Conservation (phyloP, 2,888 invertebrate species). For the Catocala nupta region DNA sequence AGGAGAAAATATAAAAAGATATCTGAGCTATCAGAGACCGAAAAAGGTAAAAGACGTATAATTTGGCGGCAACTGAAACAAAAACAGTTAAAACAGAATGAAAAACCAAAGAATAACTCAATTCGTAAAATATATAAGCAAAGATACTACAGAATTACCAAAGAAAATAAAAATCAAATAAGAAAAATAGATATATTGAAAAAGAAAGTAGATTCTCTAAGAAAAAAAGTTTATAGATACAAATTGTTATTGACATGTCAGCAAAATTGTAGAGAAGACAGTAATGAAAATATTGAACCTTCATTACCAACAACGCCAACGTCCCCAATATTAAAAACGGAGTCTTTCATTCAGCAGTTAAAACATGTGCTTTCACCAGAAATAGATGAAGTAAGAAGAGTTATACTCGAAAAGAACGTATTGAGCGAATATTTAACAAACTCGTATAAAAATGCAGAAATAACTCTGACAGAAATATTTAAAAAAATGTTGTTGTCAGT, state of each 20-base stretch:
- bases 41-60: slow-evolving; percentile 7
- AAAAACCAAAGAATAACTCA: neutral
- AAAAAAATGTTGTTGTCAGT: slow-evolving; percentile 8
- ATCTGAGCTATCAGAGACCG: slow-evolving; percentile 5
- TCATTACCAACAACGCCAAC: slow-evolving; percentile 1
- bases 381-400: slow-evolving; percentile 13
- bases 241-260: slow-evolving; percentile 15
- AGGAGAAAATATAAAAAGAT: slow-evolving; percentile 9
- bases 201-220: slow-evolving; percentile 16
- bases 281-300: slow-evolving; percentile 11
- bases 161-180: slow-evolving; percentile 11
- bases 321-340: slow-evolving; percentile 9
- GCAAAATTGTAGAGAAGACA: slow-evolving; percentile 3
- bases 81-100: neutral
- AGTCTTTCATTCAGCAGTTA: neutral
- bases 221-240: slow-evolving; percentile 17
- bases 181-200: slow-evolving; percentile 11
- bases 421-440: neutral
- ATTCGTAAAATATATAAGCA: slow-evolving; percentile 15
- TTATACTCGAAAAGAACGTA: slow-evolving; percentile 12
- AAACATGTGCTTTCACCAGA: slow-evolving; percentile 3
- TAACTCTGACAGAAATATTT: slow-evolving; percentile 12
- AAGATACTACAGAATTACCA: slow-evolving; percentile 15
- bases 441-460: slow-evolving; percentile 1
- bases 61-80: slow-evolving; percentile 5